Conservation (phyloP, 2,888 invertebrate species). For the Schizotus pectinicornis region DNA sequence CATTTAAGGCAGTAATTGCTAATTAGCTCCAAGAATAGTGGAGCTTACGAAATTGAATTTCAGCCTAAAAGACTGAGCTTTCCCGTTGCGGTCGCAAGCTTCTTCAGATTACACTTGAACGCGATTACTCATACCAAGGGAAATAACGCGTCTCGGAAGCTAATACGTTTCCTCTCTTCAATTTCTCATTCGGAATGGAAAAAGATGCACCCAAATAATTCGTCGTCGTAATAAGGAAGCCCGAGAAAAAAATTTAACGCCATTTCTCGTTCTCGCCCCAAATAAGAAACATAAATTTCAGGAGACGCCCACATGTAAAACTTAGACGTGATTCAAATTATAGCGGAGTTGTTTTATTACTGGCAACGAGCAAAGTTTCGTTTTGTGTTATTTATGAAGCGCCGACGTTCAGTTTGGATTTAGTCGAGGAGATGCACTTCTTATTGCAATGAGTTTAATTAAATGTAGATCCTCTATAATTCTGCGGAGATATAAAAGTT, state of each 20-base stretch:
- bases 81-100: neutral
- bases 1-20: too few relatives aligned
- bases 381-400: too few relatives aligned
- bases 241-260: constrained; percentile 7
- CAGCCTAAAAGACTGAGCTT: too few relatives aligned
- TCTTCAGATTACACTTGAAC: constrained; percentile 21
- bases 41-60: too few relatives aligned
- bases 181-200: constrained; percentile 20
- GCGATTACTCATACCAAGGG: constrained; percentile 27
- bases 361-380: too few relatives aligned
- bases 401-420: neutral
- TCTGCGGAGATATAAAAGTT: neutral
- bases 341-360: too few relatives aligned
- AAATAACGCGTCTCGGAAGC: constrained; percentile 23
- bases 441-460: constrained; percentile 12
- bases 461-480: constrained; percentile 10
- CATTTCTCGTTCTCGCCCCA: constrained; percentile 2
- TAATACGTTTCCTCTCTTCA: constrained; percentile 22
- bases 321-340: neutral
- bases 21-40: too few relatives aligned
- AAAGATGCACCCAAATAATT: constrained; percentile 21
- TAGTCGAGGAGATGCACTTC: neutral
- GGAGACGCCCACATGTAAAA: neutral
- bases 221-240: neutral
- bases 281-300: neutral